Evolutionary conservation across 2,888 invertebrate genomes (phyloP), one percentile per base, ranked within the genome.

Genomic region (Cacoxenus indagator): DNA sequence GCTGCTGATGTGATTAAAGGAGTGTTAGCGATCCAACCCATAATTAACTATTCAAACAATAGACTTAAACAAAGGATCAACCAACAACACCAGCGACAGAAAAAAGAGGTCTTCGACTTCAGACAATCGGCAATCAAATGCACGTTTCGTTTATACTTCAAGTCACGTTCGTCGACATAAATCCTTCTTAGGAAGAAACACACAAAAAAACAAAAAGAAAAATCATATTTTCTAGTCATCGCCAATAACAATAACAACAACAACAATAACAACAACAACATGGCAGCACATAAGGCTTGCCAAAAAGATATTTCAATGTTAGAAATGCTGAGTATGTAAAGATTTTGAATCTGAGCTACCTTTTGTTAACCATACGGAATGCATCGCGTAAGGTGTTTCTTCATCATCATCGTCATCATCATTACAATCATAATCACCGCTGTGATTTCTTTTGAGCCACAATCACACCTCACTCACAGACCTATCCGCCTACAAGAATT

Each of bases 131-230:
- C 74, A 76, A 83, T 83, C 81, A 78, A 77, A 79, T 70, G 73
- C 73, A 54, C 46, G 31, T 26, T 65, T 27, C 57, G 43, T 17
- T 66, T 37, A 72, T 64, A 71, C 69, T 78, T 83, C 83, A 70
- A 80, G 80, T 80, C 80, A 80, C 80, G 83, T 80, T 78, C 75
- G 76, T 83, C 80, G 82, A 81, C 83, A 83, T 82, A 83, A 80
- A 80, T 80, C 80, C 80, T 80, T 80, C 80, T 80, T 75, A 71
- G 83, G 82, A 81, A 80, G n/a, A n/a, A n/a, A n/a, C n/a, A n/a
- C n/a, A n/a, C n/a, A n/a, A n/a, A n/a, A n/a, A n/a, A n/a, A n/a
- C n/a, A n/a, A n/a, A n/a, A n/a, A n/a, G n/a, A n/a, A 80, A 59
- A 46, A 37, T 29, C 27, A 80, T 83, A 81, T 76, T 75, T 83